These are phyloP conservation scores for Euplagia quadripunctaria DNA, from an alignment of 2,888 invertebrate species.

Conservation along the genomic window DNA sequence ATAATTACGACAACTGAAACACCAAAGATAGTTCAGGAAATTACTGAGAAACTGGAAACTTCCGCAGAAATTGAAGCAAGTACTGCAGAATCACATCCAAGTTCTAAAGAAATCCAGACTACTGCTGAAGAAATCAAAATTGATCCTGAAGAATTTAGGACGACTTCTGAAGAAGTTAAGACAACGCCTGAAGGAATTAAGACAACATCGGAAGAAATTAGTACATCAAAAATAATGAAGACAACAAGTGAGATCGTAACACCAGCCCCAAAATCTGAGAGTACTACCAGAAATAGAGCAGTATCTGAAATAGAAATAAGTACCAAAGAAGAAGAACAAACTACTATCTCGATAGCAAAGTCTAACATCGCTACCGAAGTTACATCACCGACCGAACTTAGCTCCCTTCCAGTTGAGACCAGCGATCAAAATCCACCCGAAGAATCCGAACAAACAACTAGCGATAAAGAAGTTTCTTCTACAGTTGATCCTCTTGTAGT, in stretches of 20 bases:
- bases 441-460: constrained; percentile 64
- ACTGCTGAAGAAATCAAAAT: constrained; percentile 36
- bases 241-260: constrained; percentile 32
- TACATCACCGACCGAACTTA: constrained; percentile 78
- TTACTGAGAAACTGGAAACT: constrained; percentile 34
- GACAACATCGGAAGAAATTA: constrained; percentile 10
- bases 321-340: constrained; percentile 60
- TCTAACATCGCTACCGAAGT: constrained; percentile 74
- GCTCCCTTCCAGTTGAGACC: constrained; percentile 80
- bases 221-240: constrained; percentile 12
- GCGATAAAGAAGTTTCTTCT: constrained; percentile 59
- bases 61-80: constrained; percentile 27
- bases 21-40: constrained; percentile 11
- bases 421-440: constrained; percentile 81
- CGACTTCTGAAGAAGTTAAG: constrained; percentile 42
- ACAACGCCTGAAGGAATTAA: constrained; percentile 34
- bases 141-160: constrained; percentile 28
- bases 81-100: constrained; percentile 42
- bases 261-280: constrained; percentile 38
- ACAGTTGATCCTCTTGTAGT: constrained; percentile 59
- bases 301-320: constrained; percentile 43
- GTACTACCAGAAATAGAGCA: constrained; percentile 41
- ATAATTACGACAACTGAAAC: constrained; percentile 43
- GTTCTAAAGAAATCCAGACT: constrained; percentile 38
- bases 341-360: constrained; percentile 65